Evolutionary conservation across 2,797 vertebrate genomes (phyloP).

Genomic region (Chaenodraco wilsoni): DNA sequence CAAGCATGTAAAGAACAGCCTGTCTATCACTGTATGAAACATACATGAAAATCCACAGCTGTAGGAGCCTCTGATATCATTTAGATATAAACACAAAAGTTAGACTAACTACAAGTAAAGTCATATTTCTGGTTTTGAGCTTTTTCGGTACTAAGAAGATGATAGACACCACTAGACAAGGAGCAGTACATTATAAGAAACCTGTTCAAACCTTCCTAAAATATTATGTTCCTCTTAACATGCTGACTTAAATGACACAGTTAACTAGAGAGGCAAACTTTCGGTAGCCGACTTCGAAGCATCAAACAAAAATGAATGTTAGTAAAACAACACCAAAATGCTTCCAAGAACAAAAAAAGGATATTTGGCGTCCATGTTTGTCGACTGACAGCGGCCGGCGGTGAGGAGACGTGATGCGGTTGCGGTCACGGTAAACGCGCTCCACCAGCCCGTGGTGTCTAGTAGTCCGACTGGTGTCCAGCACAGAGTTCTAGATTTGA

Average conservation of each 20-base stretch:
- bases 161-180: not conserved
- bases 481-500: slow-evolving; percentile 91
- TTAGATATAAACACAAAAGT: too few relatives aligned
- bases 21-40: not conserved
- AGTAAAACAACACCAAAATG: not conserved
- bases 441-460: slow-evolving; percentile 97
- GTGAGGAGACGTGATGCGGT: slow-evolving; percentile 95
- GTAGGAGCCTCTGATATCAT: not conserved
- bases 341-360: slow-evolving; percentile 81
- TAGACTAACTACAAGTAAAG: too few relatives aligned
- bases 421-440: slow-evolving; percentile 94
- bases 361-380: slow-evolving; percentile 98
- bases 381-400: slow-evolving; percentile 95
- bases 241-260: not conserved
- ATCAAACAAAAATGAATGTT: not conserved
- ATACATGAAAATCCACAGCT: not conserved
- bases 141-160: not conserved
- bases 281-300: not conserved
- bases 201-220: not conserved
- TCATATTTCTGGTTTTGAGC: not conserved
- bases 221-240: not conserved
- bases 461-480: slow-evolving; percentile 97
- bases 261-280: not conserved
- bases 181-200: not conserved
- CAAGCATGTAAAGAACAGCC: not conserved